Conservation (phyloP, 2,797 vertebrate species). For the Mallotus villosus region DNA sequence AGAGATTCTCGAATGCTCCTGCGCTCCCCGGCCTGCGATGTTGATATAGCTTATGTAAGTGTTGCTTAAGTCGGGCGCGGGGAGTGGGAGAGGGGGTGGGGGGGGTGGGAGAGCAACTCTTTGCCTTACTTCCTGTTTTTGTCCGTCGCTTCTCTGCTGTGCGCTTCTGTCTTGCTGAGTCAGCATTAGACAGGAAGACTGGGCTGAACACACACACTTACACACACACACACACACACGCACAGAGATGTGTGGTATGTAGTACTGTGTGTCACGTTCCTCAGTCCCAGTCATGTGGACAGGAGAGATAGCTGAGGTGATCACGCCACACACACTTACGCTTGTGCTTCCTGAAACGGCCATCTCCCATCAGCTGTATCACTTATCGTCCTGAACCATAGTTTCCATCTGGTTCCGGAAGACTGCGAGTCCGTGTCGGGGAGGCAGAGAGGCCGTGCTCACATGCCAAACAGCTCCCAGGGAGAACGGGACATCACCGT, state of each 20-base stretch:
- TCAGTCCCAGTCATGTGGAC: not conserved
- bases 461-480: not conserved
- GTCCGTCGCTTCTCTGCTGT: slow-evolving; percentile 37
- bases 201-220: not conserved
- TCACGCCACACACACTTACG: too few relatives aligned
- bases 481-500: not conserved
- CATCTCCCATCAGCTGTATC: too few relatives aligned
- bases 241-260: not conserved
- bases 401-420: too few relatives aligned
- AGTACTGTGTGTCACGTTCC: not conserved
- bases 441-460: not conserved
- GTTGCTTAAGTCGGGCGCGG: slow-evolving; percentile 54
- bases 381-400: too few relatives aligned
- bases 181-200: slow-evolving; percentile 54
- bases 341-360: too few relatives aligned
- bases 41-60: slow-evolving; percentile 69
- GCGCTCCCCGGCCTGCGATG: slow-evolving; percentile 44
- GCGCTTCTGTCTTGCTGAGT: slow-evolving; percentile 51
- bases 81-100: not conserved
- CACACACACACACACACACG: not conserved
- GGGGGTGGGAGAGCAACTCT: slow-evolving; percentile 41
- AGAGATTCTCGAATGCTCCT: slow-evolving; percentile 57
- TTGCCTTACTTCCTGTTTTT: slow-evolving; percentile 62
- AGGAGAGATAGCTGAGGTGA: not conserved
- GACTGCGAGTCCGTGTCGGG: not conserved